Base-by-base conservation (phyloP, 2,888 invertebrate genomes). In the Xylocampa areola region DNA sequence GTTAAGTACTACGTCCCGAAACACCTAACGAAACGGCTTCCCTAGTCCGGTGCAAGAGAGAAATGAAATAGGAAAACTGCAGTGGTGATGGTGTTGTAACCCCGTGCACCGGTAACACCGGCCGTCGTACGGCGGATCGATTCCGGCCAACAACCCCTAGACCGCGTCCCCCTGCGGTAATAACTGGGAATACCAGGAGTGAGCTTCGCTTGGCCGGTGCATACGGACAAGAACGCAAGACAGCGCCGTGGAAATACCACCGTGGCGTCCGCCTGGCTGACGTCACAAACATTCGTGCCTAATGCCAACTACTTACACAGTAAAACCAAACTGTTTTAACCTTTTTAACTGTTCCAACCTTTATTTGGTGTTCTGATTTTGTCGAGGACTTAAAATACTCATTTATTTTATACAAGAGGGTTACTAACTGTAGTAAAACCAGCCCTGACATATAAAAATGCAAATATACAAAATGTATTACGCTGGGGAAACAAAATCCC, bases 181-280 rank as follows among this genome's bases (percentile, higher is more conserved):
- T 90, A 88, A 88, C 87, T 85, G 93, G 93, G 86, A 93, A 92
- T 91, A 90, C 93, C 93, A 89, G 87, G 84, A 91, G 80, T 76
- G 73, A 85, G 70, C 78, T 71, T 76, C 61, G 75, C 74, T 82
- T 77, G 76, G 74, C 77, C 80, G 66, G 75, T 84, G 84, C 81
- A 85, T 77, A 80, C 77, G 76, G 77, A 76, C 73, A 63, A 45
- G 49, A 55, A 52, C 70, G n/a, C n/a, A n/a, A 64, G 73, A 72
- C 75, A 66, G 51, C 48, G 67, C 69, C 73, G 60, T 81, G 92
- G 90, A 86, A 92, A 91, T 89, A 90, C 89, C 92, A 77, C 68
- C 48, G 77, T 64, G 89, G 90, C 90, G 90, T 70, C 90, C 74
- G 86, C 72, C 84, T 80, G 89, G 68, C 90, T 84, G 85, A 64